A percentile compares a stretch with the other conserved stretches of the same genome.
Evolutionary conservation across 2,113 vertebrate species (phyloP).

Genomic region (Oryzias melastigma): DNA sequence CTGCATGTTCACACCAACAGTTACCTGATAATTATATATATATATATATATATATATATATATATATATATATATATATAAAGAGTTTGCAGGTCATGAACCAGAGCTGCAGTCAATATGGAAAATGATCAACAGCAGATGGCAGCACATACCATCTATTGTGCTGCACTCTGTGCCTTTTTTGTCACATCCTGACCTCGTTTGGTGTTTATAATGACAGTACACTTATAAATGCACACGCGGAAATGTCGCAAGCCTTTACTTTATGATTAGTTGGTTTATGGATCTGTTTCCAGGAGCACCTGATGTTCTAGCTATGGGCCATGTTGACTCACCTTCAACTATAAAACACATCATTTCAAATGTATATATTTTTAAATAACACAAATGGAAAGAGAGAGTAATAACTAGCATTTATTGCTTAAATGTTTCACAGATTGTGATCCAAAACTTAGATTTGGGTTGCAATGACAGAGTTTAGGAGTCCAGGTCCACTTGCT

Average conservation of each 20-base stretch:
- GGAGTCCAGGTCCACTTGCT: background rate
- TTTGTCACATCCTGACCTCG: background rate
- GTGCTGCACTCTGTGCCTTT: background rate
- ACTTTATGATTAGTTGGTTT: constrained; percentile 32
- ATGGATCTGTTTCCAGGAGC: constrained; percentile 15
- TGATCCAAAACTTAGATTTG: background rate
- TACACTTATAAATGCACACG: constrained; percentile 26
- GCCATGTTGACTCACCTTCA: constrained; percentile 39
- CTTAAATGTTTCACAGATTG: constrained; percentile 3
- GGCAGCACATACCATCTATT: constrained; percentile 53
- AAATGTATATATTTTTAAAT: constrained; percentile 7
- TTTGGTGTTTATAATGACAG: constrained; percentile 16
- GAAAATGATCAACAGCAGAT: constrained; percentile 45
- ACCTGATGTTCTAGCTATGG: constrained; percentile 22
- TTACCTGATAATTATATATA: too few species aligned
- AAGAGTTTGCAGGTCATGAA: background rate
- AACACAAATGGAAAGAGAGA: background rate
- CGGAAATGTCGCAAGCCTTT: constrained; percentile 20
- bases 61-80: too few species aligned
- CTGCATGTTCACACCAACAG: background rate
- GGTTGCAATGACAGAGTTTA: background rate
- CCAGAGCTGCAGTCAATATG: background rate
- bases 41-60: too few species aligned
- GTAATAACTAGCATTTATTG: background rate
- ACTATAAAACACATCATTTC: constrained; percentile 8